phyloP scores from a whole-genome alignment of 2,797 vertebrate species.

The Decapterus maruadsi region DNA sequence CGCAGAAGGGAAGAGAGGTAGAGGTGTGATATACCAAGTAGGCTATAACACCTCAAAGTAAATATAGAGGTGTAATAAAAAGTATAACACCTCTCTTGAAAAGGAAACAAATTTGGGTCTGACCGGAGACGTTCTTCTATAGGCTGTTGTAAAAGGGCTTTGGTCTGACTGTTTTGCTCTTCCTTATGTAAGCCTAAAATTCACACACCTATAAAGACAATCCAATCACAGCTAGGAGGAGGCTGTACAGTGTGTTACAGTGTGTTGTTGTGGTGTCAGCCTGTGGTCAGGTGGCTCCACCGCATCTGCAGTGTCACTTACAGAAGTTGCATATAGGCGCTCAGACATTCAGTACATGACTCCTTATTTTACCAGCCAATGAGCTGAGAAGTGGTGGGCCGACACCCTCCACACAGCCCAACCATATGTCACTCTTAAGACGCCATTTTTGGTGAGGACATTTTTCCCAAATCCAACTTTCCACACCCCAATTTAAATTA shows the following conservation, averaged over 20 bases:
- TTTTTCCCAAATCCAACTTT: rapidly evolving
- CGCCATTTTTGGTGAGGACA: slow-evolving; percentile 65
- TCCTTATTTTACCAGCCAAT: slow-evolving; percentile 65
- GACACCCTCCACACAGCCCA: slow-evolving; percentile 30
- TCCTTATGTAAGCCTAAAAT: no score
- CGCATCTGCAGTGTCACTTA: slow-evolving; percentile 24
- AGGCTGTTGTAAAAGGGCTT: no score
- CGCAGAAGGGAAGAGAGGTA: no score
- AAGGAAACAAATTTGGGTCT: no score
- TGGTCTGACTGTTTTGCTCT: no score
- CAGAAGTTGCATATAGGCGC: background rate
- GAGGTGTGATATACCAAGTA: no score
- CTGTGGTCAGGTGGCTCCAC: background rate
- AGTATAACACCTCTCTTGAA: no score
- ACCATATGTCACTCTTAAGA: rapidly evolving
- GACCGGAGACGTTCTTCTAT: no score
- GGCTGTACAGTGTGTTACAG: background rate
- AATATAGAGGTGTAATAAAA: no score
- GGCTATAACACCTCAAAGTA: no score
- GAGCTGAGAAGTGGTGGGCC: background rate
- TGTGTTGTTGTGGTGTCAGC: background rate
- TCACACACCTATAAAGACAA: no score
- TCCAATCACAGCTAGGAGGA: no score
- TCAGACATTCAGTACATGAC: slow-evolving; percentile 10
- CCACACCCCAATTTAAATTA: rapidly evolving